Evolutionary conservation across 1,140 invertebrate species (phyloP).

Genomic region (Adoxophyes honmai): DNA sequence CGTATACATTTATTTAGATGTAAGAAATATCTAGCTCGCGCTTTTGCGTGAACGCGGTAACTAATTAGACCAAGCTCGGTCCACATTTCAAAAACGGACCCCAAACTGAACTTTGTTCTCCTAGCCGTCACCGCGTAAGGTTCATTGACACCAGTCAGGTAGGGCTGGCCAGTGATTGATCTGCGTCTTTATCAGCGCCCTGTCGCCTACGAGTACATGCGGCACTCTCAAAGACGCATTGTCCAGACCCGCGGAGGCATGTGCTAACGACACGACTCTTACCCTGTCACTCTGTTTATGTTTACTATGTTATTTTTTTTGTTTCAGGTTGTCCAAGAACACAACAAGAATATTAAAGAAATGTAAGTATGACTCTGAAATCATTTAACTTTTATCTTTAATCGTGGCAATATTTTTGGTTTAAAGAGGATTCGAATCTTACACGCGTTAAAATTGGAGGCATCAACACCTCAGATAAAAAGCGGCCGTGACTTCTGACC

Average conservation of each 20-base stretch:
- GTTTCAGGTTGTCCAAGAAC: conserved; percentile 51
- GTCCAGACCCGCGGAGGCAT: conserved; percentile 48
- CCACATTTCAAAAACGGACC: too few species aligned
- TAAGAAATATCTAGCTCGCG: too few species aligned
- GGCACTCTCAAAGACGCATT: conserved; percentile 70
- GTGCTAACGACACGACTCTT: conserved; percentile 36
- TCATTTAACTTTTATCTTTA: too few species aligned
- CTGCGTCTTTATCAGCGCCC: conserved; percentile 62
- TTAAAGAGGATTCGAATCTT: background rate
- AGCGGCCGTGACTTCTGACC: conserved; percentile 5
- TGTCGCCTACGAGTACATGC: conserved; percentile 67
- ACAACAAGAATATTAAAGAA: conserved; percentile 28
- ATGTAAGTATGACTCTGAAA: conserved; percentile 40
- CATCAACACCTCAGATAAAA: background rate
- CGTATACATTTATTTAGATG: too few species aligned
- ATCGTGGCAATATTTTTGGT: background rate
- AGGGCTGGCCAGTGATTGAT: conserved; percentile 71
- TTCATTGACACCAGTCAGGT: conserved; percentile 65
- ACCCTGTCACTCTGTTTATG: background rate
- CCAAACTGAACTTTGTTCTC: conserved; percentile 33
- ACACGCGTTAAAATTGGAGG: background rate
- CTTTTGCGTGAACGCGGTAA: too few species aligned
- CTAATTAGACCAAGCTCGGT: too few species aligned
- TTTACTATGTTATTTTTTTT: conserved; percentile 31
- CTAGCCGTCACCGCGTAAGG: conserved; percentile 50